Evolutionary conservation across 2,113 vertebrate species (phyloP), one percentile per base, ranked within the genome.

Genomic region (Pimephales promelas): DNA sequence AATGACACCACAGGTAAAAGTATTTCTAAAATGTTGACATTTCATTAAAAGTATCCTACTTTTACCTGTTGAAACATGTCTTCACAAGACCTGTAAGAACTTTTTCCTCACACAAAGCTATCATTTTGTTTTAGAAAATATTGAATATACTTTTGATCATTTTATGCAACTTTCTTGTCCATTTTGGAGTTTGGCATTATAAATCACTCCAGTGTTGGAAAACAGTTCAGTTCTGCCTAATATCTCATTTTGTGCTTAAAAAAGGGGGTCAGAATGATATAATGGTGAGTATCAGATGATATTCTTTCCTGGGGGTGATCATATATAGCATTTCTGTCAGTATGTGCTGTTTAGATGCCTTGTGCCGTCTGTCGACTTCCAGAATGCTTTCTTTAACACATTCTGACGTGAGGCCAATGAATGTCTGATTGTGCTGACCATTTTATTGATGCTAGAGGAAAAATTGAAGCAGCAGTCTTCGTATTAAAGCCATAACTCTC

Each of bases 401-500:
- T 89, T 87, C 87, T 43, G 85, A 87, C 82, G 87, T 78, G 76
- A 34, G 90, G 88, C 89, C 91, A 90, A 89, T 92, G 91, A 92
- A 89, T 92, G 89, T 92, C 90, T 86, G 90, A 93, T 93, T 89
- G 92, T 78, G 40, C 59, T 40, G 24, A 81, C 88, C 87, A 16
- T 86, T 90, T 78, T 84, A 70, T 89, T 90, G 90, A 92, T 88
- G 89, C 86, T 84, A 79, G 87, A 84, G 88, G 89, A 92, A 90
- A 90, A 89, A 93, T 92, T 89, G 88, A 91, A 89, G 91, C 82
- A 88, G 89, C 71, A 82, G 84, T 89, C 86, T 88, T 91, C 88
- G 90, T 93, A 93, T 94, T 94, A 92, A 92, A 94, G 90, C 89
- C 88, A 91, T 93, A 92, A 92, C 88, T 93, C 91, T 91, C 87